Percentiles rank a stretch among this genome's conserved stretches.
Conservation (phyloP, 2,113 vertebrate species). For the Ceyx melanurus region DNA sequence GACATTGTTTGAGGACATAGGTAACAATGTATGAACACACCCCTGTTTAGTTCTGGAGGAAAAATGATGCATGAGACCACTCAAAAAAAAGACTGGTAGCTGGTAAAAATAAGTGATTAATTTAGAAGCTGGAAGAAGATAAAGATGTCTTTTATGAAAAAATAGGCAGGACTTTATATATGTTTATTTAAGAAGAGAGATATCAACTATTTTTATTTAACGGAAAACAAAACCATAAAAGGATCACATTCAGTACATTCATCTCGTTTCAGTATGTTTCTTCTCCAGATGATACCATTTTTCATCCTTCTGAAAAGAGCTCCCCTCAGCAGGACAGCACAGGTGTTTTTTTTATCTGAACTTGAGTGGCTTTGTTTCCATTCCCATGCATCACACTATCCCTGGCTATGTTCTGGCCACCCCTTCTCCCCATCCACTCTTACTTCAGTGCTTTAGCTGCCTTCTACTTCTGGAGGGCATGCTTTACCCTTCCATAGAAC, state of each 20-base stretch:
- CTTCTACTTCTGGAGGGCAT: neutral
- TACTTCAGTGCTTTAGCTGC: neutral
- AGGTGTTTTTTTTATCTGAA: rapidly evolving
- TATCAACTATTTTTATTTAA: neutral
- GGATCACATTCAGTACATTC: neutral
- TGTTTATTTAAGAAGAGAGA: neutral
- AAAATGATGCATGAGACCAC: neutral
- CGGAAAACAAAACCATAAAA: neutral
- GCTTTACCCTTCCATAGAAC: neutral
- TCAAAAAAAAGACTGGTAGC: neutral
- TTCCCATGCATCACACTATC: rapidly evolving
- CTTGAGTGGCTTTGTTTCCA: rapidly evolving
- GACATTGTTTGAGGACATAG: neutral
- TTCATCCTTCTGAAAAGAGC: rapidly evolving
- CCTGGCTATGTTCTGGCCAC: neutral
- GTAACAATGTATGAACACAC: neutral
- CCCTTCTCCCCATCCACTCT: neutral
- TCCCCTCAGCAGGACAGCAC: neutral
- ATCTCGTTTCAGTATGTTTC: neutral
- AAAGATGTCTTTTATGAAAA: neutral
- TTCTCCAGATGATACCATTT: neutral
- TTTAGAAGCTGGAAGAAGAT: neutral
- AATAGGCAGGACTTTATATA: rapidly evolving
- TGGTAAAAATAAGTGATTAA: neutral
- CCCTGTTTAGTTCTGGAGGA: neutral